Evolutionary conservation across 2,113 vertebrate genomes (phyloP), one percentile per base, ranked within the genome.

Genomic region (Embiotoca jacksoni): DNA sequence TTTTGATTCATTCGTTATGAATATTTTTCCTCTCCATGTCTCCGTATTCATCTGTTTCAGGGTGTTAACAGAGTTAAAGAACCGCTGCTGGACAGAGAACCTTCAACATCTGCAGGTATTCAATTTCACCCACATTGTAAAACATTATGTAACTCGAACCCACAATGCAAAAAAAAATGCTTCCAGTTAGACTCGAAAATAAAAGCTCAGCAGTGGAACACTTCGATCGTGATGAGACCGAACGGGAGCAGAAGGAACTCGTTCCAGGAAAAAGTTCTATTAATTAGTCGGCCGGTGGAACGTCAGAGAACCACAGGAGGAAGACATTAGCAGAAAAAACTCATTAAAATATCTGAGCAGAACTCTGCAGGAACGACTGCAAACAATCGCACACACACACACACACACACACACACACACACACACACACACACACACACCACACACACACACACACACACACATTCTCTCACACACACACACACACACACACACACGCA

Each of bases 261-360:
- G 13, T 31, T 80, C 66, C 72, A 84, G 76, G 60, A 80, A 84
- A 72, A 52, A 78, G 6, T 39, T 61, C 64, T 75, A 58, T 71
- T 71, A 70, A 74, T 7, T 7, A 64, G 67, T 14, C 8, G 61
- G 62, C 67, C 10, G 41, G 30, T 11, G 23, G 36, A 46, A 41
- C 13, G 59, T 57, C 23, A 33, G 30, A 59, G 44, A 53, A 60
- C 63, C 41, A 49, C 52, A 30, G 55, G 72, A 64, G 52, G 72
- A 77, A 62, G 14, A 55, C 50, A 59, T 77, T 52, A 64, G 59
- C 68, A 67, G 41, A 44, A 44, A 44, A 13, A 44, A 44, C 9
- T 44, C 41, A 44, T 44, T 23, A 61, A 65, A 64, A 36, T 59
- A 53, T 74, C 58, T 58, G 65, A 1, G 14, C 41, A 49, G 0